Evolutionary conservation across 2,113 vertebrate species (phyloP).

Genomic region (Callaeas wilsoni): DNA sequence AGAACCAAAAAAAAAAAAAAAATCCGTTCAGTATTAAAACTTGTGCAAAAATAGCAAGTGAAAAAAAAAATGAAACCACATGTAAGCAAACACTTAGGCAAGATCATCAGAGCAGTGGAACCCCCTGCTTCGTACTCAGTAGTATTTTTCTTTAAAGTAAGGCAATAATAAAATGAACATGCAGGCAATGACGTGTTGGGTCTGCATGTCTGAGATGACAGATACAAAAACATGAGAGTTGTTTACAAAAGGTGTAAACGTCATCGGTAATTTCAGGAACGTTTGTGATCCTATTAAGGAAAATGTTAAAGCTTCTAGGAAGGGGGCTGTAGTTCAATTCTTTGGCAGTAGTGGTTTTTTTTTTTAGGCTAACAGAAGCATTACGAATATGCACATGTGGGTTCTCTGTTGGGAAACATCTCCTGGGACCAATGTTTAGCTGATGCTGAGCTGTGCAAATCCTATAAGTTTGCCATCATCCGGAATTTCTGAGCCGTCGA

Average conservation of each 20-base stretch:
- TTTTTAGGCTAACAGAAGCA: slow-evolving; percentile 83
- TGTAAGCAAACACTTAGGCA: slow-evolving; percentile 64
- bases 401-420: slow-evolving; percentile 60
- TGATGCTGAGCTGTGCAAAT: slow-evolving; percentile 99
- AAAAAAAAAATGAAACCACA: slow-evolving; percentile 71
- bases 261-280: slow-evolving; percentile 53
- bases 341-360: slow-evolving; percentile 94
- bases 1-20: neutral
- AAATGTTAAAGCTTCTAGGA: slow-evolving; percentile 72
- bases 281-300: slow-evolving; percentile 61
- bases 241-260: slow-evolving; percentile 67
- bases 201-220: slow-evolving; percentile 75
- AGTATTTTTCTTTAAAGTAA: slow-evolving; percentile 80
- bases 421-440: slow-evolving; percentile 77
- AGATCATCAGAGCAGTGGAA: slow-evolving; percentile 62
- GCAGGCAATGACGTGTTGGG: slow-evolving; percentile 72
- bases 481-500: slow-evolving; percentile 91
- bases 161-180: slow-evolving; percentile 82
- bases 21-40: slow-evolving; percentile 46
- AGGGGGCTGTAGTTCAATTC: slow-evolving; percentile 80
- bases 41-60: slow-evolving; percentile 63
- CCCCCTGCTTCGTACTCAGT: slow-evolving; percentile 77
- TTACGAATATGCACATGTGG: slow-evolving; percentile 76
- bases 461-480: slow-evolving; percentile 96
- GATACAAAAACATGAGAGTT: slow-evolving; percentile 56